Base-by-base conservation (phyloP, 1,140 invertebrate species). In the Ceratitis capitata region DNA sequence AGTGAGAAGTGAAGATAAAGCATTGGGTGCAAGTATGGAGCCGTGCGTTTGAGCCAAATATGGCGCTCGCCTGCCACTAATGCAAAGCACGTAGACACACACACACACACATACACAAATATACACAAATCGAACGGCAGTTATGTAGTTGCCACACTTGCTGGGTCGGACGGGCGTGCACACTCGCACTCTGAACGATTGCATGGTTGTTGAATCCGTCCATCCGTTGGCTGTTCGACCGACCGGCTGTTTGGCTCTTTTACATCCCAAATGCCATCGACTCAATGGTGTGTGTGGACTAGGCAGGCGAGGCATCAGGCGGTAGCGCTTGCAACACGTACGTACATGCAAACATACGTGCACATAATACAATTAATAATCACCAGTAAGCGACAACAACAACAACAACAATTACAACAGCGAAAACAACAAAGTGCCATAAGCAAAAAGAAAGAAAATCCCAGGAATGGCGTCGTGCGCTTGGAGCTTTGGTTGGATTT, bases 401-500 rank as follows among this genome's bases (percentile, higher is more conserved):
- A 45, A 9, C n/a, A 45, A 45, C 39, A 45, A 42, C 39, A 78
- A 42, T 2, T 14, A 74, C 35, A 39, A 74, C 5, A n/a, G 51
- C 51, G 23, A 78, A 16, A 69, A 69, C 61, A 69, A 19, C 61
- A 14, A 53, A 6, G 14, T 39, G 69, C 16, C 9, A 42, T 39
- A n/a, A n/a, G n/a, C n/a, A n/a, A n/a, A n/a, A n/a, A n/a, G n/a
- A n/a, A n/a, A 69, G 29, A 78, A 78, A 78, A 78, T 78, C 69
- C 69, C 69, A 78, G 39, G 39, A 78, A 78, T 78, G 69, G 69
- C 69, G 69, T 35, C 69, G 39, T n/a, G 39, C 69, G 69, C 69
- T 45, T 45, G 42, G 69, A 39, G 69, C 39, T 78, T 78, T 78
- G 45, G n/a, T 78, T 78, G 69, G 69, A n/a, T 78, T 78, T 78